Evolutionary conservation across 2,113 vertebrate species (phyloP).

Genomic region (Cyprinodon tularosa): DNA sequence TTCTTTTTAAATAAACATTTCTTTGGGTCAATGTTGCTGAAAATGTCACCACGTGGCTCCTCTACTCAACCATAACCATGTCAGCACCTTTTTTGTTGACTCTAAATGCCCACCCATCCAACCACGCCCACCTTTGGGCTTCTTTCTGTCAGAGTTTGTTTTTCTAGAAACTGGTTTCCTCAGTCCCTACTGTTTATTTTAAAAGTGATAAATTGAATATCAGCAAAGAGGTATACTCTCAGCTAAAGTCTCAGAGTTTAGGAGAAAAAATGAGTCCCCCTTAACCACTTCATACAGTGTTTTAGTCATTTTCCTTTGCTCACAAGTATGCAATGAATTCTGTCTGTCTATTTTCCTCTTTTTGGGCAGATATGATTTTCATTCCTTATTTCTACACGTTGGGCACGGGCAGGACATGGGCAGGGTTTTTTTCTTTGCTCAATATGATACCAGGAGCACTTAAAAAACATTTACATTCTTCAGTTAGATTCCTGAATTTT

Average conservation of each 20-base stretch:
- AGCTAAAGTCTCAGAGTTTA: neutral
- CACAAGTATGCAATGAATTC: neutral
- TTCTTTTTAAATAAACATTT: constrained; percentile 14
- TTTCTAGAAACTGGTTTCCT: constrained; percentile 46
- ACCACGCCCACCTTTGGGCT: neutral
- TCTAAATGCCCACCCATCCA: neutral
- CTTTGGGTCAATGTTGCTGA: constrained; percentile 45
- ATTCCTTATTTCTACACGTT: constrained; percentile 11
- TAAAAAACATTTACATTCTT: constrained; percentile 1
- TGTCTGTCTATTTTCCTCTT: neutral
- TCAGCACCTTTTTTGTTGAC: constrained; percentile 64
- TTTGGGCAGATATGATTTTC: neutral
- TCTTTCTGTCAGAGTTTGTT: constrained; percentile 61
- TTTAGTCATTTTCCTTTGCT: neutral
- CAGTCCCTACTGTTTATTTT: constrained; percentile 51
- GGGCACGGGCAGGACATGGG: neutral
- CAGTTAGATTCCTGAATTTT: neutral
- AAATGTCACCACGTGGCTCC: constrained; percentile 36
- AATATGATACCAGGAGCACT: neutral
- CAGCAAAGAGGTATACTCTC: constrained; percentile 47
- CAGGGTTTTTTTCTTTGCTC: neutral
- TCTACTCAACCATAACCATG: constrained; percentile 43
- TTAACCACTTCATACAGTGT: neutral
- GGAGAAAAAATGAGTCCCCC: neutral
- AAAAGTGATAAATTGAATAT: constrained; percentile 62